Evolutionary conservation across 2,888 invertebrate species (phyloP).

Genomic region (Drosophila lutescens): DNA sequence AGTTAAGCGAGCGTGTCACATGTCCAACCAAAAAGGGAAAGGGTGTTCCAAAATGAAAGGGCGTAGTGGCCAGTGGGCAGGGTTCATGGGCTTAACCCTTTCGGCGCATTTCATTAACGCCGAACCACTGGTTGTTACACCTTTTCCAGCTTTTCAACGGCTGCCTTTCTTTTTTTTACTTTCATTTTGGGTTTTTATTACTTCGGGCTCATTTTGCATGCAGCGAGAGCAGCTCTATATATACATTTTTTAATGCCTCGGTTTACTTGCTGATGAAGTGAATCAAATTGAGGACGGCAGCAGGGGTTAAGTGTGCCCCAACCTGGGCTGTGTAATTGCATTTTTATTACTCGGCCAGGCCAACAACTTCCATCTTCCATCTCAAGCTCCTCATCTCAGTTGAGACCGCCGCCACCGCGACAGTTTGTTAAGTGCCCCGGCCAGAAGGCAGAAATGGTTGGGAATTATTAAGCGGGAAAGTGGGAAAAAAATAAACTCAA

Average conservation of each 20-base stretch:
- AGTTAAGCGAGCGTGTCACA: constrained; percentile 49
- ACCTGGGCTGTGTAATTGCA: constrained; percentile 73
- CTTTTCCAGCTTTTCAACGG: constrained; percentile 9
- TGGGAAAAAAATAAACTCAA: constrained; percentile 18
- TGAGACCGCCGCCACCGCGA: constrained; percentile 58
- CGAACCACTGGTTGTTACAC: neutral
- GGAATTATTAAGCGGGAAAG: neutral
- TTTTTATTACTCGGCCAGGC: constrained; percentile 76
- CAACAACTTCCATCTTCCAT: constrained; percentile 14
- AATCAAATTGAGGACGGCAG: constrained; percentile 67
- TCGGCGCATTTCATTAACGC: constrained; percentile 66
- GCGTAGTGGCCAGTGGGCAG: neutral
- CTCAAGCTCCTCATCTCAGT: constrained; percentile 24
- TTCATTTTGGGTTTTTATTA: constrained; percentile 42
- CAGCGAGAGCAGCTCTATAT: constrained; percentile 50
- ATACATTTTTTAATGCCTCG: constrained; percentile 72
- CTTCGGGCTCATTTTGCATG: constrained; percentile 68
- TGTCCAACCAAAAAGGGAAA: constrained; percentile 19
- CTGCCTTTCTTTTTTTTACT: constrained; percentile 42
- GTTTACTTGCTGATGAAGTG: constrained; percentile 81
- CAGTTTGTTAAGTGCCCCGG: constrained; percentile 69
- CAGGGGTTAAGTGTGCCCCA: constrained; percentile 1
- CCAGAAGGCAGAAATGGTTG: constrained; percentile 2
- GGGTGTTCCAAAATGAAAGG: neutral
- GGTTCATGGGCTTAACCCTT: constrained; percentile 61